Base-by-base conservation (phyloP, 2,888 invertebrate genomes). In the Theretra japonica region DNA sequence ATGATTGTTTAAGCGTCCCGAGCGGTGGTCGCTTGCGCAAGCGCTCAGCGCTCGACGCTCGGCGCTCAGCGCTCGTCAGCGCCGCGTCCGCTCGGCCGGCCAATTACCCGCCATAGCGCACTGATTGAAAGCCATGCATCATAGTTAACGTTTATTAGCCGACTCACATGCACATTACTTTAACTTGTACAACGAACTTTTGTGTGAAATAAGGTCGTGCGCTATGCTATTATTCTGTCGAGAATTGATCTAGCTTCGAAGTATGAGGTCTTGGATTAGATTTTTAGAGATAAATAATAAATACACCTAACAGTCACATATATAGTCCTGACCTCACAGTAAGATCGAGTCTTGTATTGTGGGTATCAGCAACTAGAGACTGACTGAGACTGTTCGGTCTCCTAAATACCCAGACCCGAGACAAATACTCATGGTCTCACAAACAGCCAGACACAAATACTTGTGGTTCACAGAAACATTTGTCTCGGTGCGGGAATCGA, bases 31-130 rank as follows among this genome's bases (percentile, higher is more conserved):
- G 70, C 68, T 68, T 71, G 71, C 71, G 71, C 68, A 68, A 68
- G 57, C 68, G 48, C 41, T 41, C 41, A 41, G 41, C 41, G 8
- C 41, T 41, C 41, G 11, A 41, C 41, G 41, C 41, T 41, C 41
- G 11, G 11, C 41, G 41, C 41, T 41, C 41, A 68, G 57, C 68
- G 48, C 25, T 65, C 62, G 23, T 41, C 62, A 33, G 62, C 33
- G 25, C 23, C 78, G 77, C 79, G 79, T 77, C 73, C 74, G 72
- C 75, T 75, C 80, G 79, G 79, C 79, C 82, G 76, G 58, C 80
- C 83, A 83, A 86, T 87, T 83, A 83, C 80, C 73, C 75, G 72
- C 78, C 76, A 83, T 80, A 76, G 82, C 80, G 78, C 81, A 76
- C 81, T 83, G 83, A 86, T 86, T 86, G 82, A 82, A 79, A 73